These are phyloP conservation scores for Molossus molossus DNA, from an alignment of 2,797 vertebrate genomes.

Conservation along the genomic window DNA sequence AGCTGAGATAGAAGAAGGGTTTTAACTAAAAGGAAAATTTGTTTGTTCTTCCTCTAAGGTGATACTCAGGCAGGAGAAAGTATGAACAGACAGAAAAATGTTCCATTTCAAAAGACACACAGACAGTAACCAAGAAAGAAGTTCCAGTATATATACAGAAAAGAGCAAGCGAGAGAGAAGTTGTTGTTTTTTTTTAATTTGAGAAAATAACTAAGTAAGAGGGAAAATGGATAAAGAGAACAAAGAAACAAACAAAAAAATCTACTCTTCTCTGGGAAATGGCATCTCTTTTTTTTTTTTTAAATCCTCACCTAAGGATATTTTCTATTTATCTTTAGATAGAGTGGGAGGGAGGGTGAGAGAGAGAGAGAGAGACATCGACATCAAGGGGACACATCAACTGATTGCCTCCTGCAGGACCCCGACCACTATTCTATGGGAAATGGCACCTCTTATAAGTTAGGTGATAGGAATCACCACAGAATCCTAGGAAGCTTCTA, in stretches of 20 bases:
- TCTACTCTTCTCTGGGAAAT: background rate
- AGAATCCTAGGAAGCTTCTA: background rate
- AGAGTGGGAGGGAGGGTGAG: too few species aligned
- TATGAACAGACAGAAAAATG: background rate
- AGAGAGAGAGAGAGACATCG: too few species aligned
- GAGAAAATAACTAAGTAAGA: slow-evolving; percentile 7
- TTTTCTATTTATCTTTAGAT: too few species aligned
- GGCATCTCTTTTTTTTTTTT: background rate
- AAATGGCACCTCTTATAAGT: background rate
- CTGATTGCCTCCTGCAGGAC: too few species aligned
- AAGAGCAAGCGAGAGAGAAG: background rate
- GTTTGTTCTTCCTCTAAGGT: background rate
- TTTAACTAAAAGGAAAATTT: background rate
- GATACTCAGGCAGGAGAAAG: background rate
- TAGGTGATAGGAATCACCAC: background rate
- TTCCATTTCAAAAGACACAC: slow-evolving; percentile 33
- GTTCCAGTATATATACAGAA: background rate
- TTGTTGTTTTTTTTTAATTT: background rate
- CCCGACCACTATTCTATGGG: background rate
- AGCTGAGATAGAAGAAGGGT: background rate
- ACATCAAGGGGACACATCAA: too few species aligned
- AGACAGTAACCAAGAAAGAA: background rate
- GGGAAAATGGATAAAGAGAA: background rate
- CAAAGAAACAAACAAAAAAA: background rate
- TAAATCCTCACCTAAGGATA: too few species aligned